Conservation (phyloP, 2,888 invertebrate species). For the Nomada ferruginata region DNA sequence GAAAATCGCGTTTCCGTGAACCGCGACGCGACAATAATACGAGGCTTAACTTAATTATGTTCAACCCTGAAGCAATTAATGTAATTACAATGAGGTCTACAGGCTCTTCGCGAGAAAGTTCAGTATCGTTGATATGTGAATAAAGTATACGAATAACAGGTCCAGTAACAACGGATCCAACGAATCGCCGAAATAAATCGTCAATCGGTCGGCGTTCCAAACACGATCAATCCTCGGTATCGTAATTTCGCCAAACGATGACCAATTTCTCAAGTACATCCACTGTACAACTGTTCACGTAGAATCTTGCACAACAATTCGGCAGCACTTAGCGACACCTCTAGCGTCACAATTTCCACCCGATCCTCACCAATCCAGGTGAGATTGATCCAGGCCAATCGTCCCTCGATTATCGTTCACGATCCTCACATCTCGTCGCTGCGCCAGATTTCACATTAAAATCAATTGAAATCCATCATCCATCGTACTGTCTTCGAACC, state of each 20-base stretch:
- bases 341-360: neutral
- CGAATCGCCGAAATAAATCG: neutral
- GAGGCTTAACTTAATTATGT: neutral
- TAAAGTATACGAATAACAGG: conserved; percentile 33
- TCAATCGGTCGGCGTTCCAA: neutral
- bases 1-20: neutral
- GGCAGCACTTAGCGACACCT: neutral
- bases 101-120: neutral
- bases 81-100: neutral
- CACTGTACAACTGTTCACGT: neutral
- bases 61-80: neutral
- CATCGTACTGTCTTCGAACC: neutral
- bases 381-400: no score
- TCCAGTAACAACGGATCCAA: conserved; percentile 9
- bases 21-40: neutral
- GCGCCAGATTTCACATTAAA: neutral
- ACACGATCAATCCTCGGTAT: neutral
- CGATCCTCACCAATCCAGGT: no score
- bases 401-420: no score
- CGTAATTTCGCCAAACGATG: neutral
- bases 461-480: neutral
- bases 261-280: neutral
- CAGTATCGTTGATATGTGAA: conserved; percentile 48
- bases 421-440: no score
- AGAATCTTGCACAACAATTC: neutral